These are phyloP conservation scores for Pagrus major DNA, from an alignment of 2,113 vertebrate species.

Conservation along the genomic window DNA sequence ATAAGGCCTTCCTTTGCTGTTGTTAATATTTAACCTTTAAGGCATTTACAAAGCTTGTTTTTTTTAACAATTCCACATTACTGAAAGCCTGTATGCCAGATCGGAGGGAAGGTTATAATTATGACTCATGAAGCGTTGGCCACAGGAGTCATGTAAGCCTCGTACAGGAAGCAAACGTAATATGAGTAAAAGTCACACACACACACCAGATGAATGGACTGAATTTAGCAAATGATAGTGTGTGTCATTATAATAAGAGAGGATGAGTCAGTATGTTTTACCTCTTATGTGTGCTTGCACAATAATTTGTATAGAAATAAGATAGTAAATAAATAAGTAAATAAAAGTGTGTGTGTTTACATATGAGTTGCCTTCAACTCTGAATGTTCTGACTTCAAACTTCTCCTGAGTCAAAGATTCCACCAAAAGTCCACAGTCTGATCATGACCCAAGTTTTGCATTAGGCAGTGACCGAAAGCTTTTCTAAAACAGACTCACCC, in stretches of 20 bases:
- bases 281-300: not conserved
- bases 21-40: conserved; percentile 66
- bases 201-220: not conserved
- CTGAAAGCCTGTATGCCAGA: conserved; percentile 28
- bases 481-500: not conserved
- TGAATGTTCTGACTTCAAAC: not conserved
- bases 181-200: conserved; percentile 1
- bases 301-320: not conserved
- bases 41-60: conserved; percentile 39
- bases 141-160: conserved; percentile 21
- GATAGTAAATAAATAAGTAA: too few relatives aligned
- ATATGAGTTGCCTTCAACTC: not conserved
- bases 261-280: not conserved
- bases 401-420: not conserved
- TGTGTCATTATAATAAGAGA: not conserved
- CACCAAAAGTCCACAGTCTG: not conserved
- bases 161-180: not conserved
- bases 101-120: conserved; percentile 49
- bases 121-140: conserved; percentile 48
- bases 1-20: conserved; percentile 22
- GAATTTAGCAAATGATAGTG: not conserved
- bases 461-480: not conserved
- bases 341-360: not conserved
- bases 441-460: not conserved
- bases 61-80: conserved; percentile 36